Base-by-base conservation (phyloP, 2,888 invertebrate genomes). In the Bembecia ichneumoniformis region DNA sequence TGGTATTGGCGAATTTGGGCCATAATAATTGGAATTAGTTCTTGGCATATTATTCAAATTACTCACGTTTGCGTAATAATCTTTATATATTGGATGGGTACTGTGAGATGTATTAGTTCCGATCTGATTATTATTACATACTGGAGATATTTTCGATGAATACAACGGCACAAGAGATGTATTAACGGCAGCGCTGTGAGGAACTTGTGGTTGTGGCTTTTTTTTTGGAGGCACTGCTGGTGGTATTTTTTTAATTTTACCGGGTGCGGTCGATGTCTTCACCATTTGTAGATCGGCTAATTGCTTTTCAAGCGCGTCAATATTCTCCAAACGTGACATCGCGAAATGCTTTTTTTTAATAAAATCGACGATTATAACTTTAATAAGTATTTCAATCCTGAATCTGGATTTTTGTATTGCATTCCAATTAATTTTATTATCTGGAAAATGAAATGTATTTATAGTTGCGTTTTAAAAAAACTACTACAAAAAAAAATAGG, bases 211-310 rank as follows among this genome's bases (percentile, higher is more conserved):
- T 65, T 80, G 79, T 54, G 80, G 93, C 73, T 90, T 91, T 57
- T 94, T 94, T 74, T 94, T 94, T 9, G 94, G 94, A 46, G 94
- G 94, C 51, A 94, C 94, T 49, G 91, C 92, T 55, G 94, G 94
- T 56, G 93, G 94, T 55, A 92, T 84, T 79, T 93, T 94, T 70
- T 87, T 77, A 16, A 74, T 59, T 70, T 74, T 74, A 51, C 64
- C 68, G n/a, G 73, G 55, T 43, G 64, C 62, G 60, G 66, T 74
- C 47, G 64, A 54, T 53, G 81, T 74, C 58, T 90, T 90, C 48
- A 88, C 81, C 70, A 92, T 80, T 69, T 92, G 91, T 62, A 94
- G 75, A 63, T 91, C 91, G 13, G 91, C 91, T 62, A 94, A 81
- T 82, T 93, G 91, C 62, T 91, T 90, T 62, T 93, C 92, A 64